Conservation (phyloP, 2,113 vertebrate species). For the Microcebus jonahi region DNA sequence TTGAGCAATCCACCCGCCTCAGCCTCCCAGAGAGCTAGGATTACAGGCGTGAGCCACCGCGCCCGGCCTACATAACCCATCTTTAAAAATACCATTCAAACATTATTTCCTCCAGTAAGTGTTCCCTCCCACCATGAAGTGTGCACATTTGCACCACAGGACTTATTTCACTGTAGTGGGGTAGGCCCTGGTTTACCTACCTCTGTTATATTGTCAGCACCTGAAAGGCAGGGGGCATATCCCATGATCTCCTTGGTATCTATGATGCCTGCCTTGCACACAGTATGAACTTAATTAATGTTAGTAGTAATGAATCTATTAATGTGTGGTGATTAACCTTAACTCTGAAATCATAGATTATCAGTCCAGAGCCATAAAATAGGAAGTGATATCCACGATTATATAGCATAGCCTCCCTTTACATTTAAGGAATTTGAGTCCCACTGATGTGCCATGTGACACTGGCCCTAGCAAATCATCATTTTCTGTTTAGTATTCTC, state of each 20-base stretch:
- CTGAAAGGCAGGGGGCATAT: not conserved
- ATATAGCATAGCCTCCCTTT: not conserved
- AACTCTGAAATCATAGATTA: not conserved
- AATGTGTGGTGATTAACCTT: not conserved
- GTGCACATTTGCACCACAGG: not conserved
- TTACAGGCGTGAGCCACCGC: too few relatives aligned
- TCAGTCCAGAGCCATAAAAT: not conserved
- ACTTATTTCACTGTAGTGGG: not conserved
- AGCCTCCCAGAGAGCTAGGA: too few relatives aligned
- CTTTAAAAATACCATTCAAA: not conserved
- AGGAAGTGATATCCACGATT: not conserved
- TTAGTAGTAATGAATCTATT: not conserved
- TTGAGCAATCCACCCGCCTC: too few relatives aligned
- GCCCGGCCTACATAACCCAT: not conserved
- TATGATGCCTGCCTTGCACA: not conserved
- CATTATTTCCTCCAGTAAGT: not conserved
- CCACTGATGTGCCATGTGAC: not conserved
- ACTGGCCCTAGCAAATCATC: not conserved
- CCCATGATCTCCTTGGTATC: not conserved
- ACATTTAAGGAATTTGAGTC: not conserved
- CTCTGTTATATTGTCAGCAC: not conserved
- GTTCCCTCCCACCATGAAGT: not conserved
- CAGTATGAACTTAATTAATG: not conserved
- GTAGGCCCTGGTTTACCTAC: not conserved
- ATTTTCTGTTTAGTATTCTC: not conserved